A percentile compares a stretch with the other conserved stretches of the same genome.
Evolutionary conservation across 2,888 invertebrate species (phyloP).

Genomic region (Hypomecis punctinalis): DNA sequence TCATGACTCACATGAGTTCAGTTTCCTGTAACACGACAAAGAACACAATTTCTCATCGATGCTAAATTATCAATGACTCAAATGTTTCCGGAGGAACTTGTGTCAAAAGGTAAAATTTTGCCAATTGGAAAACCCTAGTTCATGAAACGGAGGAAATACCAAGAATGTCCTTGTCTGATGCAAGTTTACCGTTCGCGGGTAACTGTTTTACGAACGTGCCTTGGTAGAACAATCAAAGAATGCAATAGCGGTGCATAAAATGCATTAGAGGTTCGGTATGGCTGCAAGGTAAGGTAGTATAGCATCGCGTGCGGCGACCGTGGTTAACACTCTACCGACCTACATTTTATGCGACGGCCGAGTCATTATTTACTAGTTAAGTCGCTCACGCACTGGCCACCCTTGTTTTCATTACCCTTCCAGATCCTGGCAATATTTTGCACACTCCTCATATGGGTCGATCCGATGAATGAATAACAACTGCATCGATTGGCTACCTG

Average conservation of each 20-base stretch:
- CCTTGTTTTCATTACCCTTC: constrained; percentile 59
- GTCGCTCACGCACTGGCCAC: constrained; percentile 67
- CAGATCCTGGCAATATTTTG: constrained; percentile 44
- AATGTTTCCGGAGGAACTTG: constrained; percentile 16
- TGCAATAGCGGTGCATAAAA: constrained; percentile 59
- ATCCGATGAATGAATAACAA: constrained; percentile 60
- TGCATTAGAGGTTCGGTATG: constrained; percentile 50
- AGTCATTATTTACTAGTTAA: constrained; percentile 74
- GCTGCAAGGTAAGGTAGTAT: constrained; percentile 56
- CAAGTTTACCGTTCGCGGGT: constrained; percentile 46
- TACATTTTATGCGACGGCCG: constrained; percentile 81
- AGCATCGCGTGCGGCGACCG: constrained; percentile 72
- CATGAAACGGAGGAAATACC: constrained; percentile 13
- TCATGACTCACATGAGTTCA: constrained; percentile 65
- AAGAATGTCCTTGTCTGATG: constrained; percentile 35
- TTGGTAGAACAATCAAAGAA: constrained; percentile 58
- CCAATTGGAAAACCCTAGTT: constrained; percentile 14
- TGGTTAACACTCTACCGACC: constrained; percentile 78
- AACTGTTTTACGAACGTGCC: constrained; percentile 46
- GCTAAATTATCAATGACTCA: constrained; percentile 23
- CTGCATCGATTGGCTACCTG: constrained; percentile 71
- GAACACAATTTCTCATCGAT: constrained; percentile 21
- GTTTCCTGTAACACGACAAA: constrained; percentile 53
- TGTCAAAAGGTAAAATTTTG: neutral
- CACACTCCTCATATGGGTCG: constrained; percentile 38